These are phyloP conservation scores for cattle (Bos taurus) DNA, from an alignment of 2,113 vertebrate genomes.

Conservation along the genomic window ARS-UCD2.0 NC_037330.1:59267001-59267500, in stretches of 20 bases:
- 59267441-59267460: slow-evolving; percentile 82
- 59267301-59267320: slow-evolving; percentile 95
- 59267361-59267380: slow-evolving; percentile 98
- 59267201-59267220: slow-evolving; percentile 81
- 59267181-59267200: neutral
- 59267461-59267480: slow-evolving; percentile 84
- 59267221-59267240: slow-evolving; percentile 98
- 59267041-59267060: neutral
- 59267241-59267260: slow-evolving; percentile 93
- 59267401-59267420: slow-evolving; percentile 86
- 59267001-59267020: neutral
- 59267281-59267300: slow-evolving; percentile 83
- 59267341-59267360: slow-evolving; percentile 99
- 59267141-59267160: neutral
- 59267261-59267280: slow-evolving; percentile 92
- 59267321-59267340: slow-evolving; percentile 93
- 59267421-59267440: slow-evolving; percentile 85
- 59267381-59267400: slow-evolving; percentile 93
- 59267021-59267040: neutral
- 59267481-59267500: slow-evolving; percentile 79
- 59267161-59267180: neutral
- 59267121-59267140: neutral
- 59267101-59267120: neutral
- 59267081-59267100: neutral
- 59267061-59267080: neutral